Base-by-base conservation (phyloP, 2,113 vertebrate species). In the Oostethus manadensis region DNA sequence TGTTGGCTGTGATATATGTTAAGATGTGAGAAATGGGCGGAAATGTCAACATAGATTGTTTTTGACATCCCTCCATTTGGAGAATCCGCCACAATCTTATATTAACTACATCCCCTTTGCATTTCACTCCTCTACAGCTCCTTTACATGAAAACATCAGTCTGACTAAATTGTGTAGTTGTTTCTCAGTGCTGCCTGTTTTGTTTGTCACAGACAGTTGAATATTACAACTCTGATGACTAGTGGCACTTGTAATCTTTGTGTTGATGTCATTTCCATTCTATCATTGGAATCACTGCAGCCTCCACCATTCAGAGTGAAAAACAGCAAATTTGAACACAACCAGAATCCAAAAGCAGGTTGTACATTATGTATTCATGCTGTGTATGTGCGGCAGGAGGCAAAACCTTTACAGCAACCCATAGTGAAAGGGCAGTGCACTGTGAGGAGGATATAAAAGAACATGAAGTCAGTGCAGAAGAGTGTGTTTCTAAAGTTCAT, bases 31-130 rank as follows among this genome's bases (percentile, higher is more conserved):
- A 62, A 81, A 78, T 57, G 51, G 48, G 42, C 61, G 68, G 63
- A 80, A 86, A 82, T 85, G 80, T 82, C 77, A 81, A 45, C 58
- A 40, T 55, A 62, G 66, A 77, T 66, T 69, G 62, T 75, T 58
- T 69, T 49, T 78, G 73, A 70, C 71, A 76, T 73, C 54, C 46
- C 42, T 60, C 50, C 38, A 22, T 70, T 75, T 43, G 49, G 54
- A 55, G 73, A 77, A 65, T 73, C 67, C 74, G 62, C 64, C 56
- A 46, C 70, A 59, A 71, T 40, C 68, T 64, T 58, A 13, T 59
- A 11, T 23, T 49, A 22, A 49, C 42, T 48, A 48, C 58, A 58
- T 74, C 50, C 62, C 57, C n/a, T 73, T 68, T 55, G 21, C 62
- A 66, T 62, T 22, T 68, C 58, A n/a, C 47, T 50, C 44, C 33